Conservation (phyloP, 2,888 invertebrate species). For the Pocota personata region DNA sequence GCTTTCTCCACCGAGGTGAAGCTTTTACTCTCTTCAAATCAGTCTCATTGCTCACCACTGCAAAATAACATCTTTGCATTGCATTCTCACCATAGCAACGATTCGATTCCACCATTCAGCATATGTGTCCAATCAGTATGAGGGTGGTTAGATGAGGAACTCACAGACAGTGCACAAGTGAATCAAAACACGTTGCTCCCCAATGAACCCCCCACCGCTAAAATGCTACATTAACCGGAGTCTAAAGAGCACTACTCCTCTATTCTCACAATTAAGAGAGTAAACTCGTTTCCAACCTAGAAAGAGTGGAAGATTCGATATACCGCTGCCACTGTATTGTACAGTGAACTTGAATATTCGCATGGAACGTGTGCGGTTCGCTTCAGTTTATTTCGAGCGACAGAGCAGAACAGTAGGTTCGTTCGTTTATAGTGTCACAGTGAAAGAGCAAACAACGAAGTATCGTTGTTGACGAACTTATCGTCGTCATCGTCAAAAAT, state of each 20-base stretch:
- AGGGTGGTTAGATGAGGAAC: background rate
- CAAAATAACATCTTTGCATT: background rate
- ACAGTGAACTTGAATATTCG: conserved; percentile 66
- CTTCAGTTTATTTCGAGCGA: conserved; percentile 66
- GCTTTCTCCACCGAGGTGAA: background rate
- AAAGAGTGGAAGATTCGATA: too few species aligned
- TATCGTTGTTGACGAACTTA: conserved; percentile 52
- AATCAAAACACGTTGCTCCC: conserved; percentile 9
- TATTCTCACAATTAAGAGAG: conserved; percentile 7
- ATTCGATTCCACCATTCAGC: conserved; percentile 7
- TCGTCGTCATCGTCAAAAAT: conserved; percentile 31
- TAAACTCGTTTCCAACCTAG: conserved; percentile 6
- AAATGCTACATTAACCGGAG: background rate
- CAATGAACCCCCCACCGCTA: background rate
- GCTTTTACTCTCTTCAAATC: conserved; percentile 19
- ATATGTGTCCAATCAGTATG: background rate
- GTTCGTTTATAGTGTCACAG: conserved; percentile 27
- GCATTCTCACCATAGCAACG: conserved; percentile 8
- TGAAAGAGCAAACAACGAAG: conserved; percentile 9
- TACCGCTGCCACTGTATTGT: conserved; percentile 4
- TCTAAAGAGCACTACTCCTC: background rate
- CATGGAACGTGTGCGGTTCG: conserved; percentile 55
- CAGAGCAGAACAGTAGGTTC: conserved; percentile 53
- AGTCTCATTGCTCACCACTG: background rate
- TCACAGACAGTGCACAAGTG: background rate